Percentiles rank a stretch among this genome's conserved stretches.
Conservation (phyloP, 2,113 vertebrate genomes). For the Laticauda colubrina region DNA sequence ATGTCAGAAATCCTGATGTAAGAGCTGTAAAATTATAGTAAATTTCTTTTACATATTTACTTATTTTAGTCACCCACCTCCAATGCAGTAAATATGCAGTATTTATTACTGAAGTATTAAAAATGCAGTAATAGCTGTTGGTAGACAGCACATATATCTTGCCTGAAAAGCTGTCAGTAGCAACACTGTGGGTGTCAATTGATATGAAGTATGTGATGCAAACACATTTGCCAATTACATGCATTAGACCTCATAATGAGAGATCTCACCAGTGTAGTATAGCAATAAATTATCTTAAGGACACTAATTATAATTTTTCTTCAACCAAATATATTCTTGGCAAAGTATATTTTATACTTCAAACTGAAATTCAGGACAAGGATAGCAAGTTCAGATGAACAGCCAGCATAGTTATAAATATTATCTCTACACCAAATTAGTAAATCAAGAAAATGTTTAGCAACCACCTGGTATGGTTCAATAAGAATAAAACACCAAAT, state of each 20-base stretch:
- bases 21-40: not conserved
- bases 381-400: not conserved
- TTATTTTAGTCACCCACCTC: constrained; percentile 32
- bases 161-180: constrained; percentile 65
- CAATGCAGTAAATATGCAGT: constrained; percentile 46
- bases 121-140: constrained; percentile 53
- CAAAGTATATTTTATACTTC: constrained; percentile 32
- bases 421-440: not conserved
- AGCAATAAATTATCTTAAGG: constrained; percentile 65
- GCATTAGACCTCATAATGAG: constrained; percentile 67
- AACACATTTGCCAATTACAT: constrained; percentile 68
- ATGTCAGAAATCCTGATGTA: constrained; percentile 39
- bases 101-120: no score
- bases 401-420: not conserved
- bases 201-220: constrained; percentile 64
- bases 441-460: not conserved
- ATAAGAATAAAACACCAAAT: not conserved
- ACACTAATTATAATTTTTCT: constrained; percentile 63
- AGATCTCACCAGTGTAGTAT: constrained; percentile 64
- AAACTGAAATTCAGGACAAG: constrained; percentile 1
- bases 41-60: constrained; percentile 40
- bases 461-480: not conserved
- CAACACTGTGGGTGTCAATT: constrained; percentile 66
- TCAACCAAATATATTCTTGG: constrained; percentile 47
- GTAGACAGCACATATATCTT: constrained; percentile 60